Percentiles rank a stretch among this genome's conserved stretches.
Evolutionary conservation across 2,888 invertebrate species (phyloP).

Genomic region (Euspilapteryx auroguttella): DNA sequence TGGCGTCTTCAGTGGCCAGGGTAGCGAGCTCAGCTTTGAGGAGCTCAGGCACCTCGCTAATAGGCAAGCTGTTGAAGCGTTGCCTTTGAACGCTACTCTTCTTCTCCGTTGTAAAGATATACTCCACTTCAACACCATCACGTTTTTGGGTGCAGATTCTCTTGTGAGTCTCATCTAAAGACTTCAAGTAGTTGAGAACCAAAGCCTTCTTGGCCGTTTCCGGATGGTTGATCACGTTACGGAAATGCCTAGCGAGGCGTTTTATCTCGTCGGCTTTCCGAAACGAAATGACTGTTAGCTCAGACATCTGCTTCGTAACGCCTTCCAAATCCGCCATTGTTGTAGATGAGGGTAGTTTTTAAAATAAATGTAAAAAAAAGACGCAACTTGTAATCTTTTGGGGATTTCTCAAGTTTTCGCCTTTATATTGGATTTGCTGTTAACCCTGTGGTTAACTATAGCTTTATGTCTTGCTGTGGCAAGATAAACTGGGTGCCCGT

Average conservation of each 20-base stretch:
- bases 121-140: slow-evolving; percentile 43
- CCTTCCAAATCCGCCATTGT: no score
- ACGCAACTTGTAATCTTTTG: no score
- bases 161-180: slow-evolving; percentile 29
- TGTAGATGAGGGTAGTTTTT: no score
- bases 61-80: slow-evolving; percentile 45
- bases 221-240: slow-evolving; percentile 31
- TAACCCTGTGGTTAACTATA: no score
- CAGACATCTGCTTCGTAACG: slow-evolving; percentile 20
- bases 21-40: slow-evolving; percentile 34
- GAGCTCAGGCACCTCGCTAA: slow-evolving; percentile 45
- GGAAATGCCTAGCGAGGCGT: slow-evolving; percentile 34
- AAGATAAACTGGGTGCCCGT: no score
- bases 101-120: slow-evolving; percentile 49
- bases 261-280: slow-evolving; percentile 39
- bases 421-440: no score
- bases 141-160: slow-evolving; percentile 31
- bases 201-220: slow-evolving; percentile 23
- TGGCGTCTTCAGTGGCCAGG: slow-evolving; percentile 29
- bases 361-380: no score
- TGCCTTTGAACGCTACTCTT: slow-evolving; percentile 43
- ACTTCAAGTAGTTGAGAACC: slow-evolving; percentile 25
- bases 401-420: no score
- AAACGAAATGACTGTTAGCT: slow-evolving; percentile 36
- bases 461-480: no score